Conservation (phyloP, 1,140 invertebrate genomes). For the Octopus bimaculoides region DNA sequence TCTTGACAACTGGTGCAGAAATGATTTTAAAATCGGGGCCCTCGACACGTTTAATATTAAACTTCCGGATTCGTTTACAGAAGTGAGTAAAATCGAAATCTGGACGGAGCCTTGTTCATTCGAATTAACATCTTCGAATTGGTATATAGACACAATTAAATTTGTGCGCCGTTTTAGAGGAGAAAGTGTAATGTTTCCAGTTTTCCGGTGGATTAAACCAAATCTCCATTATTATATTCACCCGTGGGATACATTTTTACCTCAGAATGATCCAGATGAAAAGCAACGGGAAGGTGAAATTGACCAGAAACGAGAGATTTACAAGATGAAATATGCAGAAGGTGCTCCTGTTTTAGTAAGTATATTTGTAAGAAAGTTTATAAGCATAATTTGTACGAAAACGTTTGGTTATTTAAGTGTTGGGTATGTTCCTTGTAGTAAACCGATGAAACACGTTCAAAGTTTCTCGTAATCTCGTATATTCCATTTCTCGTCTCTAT, state of each 20-base stretch:
- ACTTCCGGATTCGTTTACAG: constrained; percentile 35
- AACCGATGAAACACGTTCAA: too few species aligned
- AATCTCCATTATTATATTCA: constrained; percentile 40
- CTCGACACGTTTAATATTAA: constrained; percentile 45
- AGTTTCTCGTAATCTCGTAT: too few species aligned
- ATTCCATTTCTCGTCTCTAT: too few species aligned
- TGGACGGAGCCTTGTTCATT: constrained; percentile 39
- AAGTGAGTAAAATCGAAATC: constrained; percentile 26
- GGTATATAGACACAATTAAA: constrained; percentile 58
- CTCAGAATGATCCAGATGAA: constrained; percentile 47
- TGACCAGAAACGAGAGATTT: constrained; percentile 40
- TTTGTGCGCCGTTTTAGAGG: constrained; percentile 45
- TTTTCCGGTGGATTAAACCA: constrained; percentile 32
- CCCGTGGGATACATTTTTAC: constrained; percentile 52
- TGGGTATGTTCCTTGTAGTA: too few species aligned
- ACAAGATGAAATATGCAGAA: constrained; percentile 15
- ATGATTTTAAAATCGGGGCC: constrained; percentile 56
- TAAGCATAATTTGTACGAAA: too few species aligned
- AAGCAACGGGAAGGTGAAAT: constrained; percentile 45
- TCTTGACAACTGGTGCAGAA: constrained; percentile 50
- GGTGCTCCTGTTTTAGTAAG: neutral
- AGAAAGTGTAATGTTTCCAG: constrained; percentile 47
- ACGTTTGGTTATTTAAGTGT: too few species aligned
- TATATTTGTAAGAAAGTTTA: neutral
- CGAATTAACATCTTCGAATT: constrained; percentile 41